These are phyloP conservation scores for Pteropus alecto DNA, from an alignment of 2,113 vertebrate genomes.

Conservation along the genomic window DNA sequence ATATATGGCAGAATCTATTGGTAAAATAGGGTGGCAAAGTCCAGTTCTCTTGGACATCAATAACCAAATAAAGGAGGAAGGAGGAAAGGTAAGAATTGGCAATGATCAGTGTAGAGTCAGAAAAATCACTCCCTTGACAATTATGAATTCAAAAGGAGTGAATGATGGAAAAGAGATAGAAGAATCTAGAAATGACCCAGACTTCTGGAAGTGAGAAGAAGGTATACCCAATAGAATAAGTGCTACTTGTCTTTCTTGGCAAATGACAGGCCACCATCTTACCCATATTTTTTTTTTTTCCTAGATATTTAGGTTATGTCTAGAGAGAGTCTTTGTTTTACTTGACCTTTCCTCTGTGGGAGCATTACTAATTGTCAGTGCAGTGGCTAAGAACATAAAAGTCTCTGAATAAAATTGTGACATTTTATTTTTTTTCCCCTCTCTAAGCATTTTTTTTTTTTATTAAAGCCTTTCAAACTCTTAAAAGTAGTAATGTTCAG, in stretches of 20 bases:
- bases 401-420: not conserved
- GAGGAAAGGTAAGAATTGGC: not conserved
- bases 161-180: not conserved
- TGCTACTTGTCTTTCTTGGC: not conserved
- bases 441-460: not conserved
- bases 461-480: not conserved
- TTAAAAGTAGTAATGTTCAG: not conserved
- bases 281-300: not conserved
- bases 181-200: constrained; percentile 12
- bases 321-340: not conserved
- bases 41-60: not conserved
- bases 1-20: not conserved
- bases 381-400: not conserved
- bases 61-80: not conserved
- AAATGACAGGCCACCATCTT: not conserved
- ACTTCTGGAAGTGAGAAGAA: not conserved
- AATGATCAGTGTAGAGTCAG: not conserved
- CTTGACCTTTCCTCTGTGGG: not conserved
- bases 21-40: not conserved
- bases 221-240: not conserved
- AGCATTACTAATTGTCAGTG: not conserved
- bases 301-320: not conserved
- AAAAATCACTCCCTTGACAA: not conserved
- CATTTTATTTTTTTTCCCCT: not conserved
- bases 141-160: not conserved